Conservation (phyloP, 2,113 vertebrate species). For the Lepisosteus osseus region DNA sequence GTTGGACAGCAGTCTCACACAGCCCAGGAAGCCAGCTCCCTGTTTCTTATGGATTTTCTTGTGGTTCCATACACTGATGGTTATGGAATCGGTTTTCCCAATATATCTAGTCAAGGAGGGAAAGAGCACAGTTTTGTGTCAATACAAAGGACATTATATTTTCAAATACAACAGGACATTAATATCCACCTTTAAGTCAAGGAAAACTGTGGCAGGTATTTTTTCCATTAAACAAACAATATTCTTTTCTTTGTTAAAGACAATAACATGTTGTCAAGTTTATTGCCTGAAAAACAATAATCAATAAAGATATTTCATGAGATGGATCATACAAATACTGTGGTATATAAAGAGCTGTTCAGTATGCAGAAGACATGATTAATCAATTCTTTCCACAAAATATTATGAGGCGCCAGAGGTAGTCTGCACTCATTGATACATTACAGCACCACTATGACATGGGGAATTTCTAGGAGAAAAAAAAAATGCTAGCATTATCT, state of each 20-base stretch:
- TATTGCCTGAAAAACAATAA: background rate
- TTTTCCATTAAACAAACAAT: too few relatives aligned
- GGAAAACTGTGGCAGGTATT: too few relatives aligned
- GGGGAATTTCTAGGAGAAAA: too few relatives aligned
- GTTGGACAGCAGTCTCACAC: conserved; percentile 90
- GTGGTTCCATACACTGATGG: conserved; percentile 98
- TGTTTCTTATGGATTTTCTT: conserved; percentile 98
- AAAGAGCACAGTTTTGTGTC: background rate
- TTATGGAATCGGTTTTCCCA: conserved; percentile 94
- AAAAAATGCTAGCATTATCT: too few relatives aligned
- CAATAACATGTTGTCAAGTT: background rate
- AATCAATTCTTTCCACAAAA: background rate
- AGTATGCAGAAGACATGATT: background rate
- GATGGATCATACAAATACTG: too few relatives aligned
- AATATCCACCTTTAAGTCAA: too few relatives aligned
- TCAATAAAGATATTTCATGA: too few relatives aligned
- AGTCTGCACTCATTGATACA: background rate
- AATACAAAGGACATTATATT: too few relatives aligned
- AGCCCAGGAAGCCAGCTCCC: conserved; percentile 94
- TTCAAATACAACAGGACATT: too few relatives aligned
- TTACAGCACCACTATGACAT: too few relatives aligned
- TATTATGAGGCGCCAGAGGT: background rate
- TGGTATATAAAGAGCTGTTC: background rate
- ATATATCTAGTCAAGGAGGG: conserved; percentile 74
- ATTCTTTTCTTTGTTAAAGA: too few relatives aligned